Base-by-base conservation (phyloP, 2,113 vertebrate species). In the Paradisaea rubra region DNA sequence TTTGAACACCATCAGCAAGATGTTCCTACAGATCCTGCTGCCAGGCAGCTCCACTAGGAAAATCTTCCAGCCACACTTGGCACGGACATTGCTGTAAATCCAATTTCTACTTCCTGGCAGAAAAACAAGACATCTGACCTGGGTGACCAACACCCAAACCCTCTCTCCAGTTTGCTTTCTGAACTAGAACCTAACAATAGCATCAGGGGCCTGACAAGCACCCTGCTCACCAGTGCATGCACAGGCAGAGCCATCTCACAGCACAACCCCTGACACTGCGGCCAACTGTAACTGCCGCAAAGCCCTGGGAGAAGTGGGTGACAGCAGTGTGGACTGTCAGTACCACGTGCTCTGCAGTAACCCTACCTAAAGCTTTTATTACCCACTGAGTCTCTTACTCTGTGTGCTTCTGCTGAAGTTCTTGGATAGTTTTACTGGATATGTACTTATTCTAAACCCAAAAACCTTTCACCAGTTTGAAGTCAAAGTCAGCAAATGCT, bases 201-300 rank as follows among this genome's bases (percentile, higher is more conserved):
- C 87, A 93, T 86, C 88, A 61, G 76, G 50, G 70, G 69, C 74
- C 84, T 66, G 2, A 25, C 47, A 71, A 90, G 93, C 57, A 64
- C 78, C 59, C 79, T 88, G 69, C 76, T 84, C 74, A 88, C 24
- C 89, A 63, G 35, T 20, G 81, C 16, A 10, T n/a, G 92, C 94
- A 81, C 35, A 4, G 88, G 47, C 86, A 96, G 61, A 88, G 85
- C 69, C 66, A 89, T 70, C 91, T 91, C 88, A 57, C 19, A 81
- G 81, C 49, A 50, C 77, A 88, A 1, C 1, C 73, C 37, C 63
- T 16, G 21, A 25, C 1, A 1, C 59, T 56, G 77, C 52, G 31
- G 15, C 70, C 31, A 27, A 1, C 45, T 30, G 1, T 2, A 33
- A 11, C 41, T 20, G 27, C 56, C 11, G 13, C 60, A 19, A 22